A percentile compares a stretch with the other conserved stretches of the same genome.
Conservation (phyloP, 2,888 invertebrate species). For the Pinctada fucata region DNA sequence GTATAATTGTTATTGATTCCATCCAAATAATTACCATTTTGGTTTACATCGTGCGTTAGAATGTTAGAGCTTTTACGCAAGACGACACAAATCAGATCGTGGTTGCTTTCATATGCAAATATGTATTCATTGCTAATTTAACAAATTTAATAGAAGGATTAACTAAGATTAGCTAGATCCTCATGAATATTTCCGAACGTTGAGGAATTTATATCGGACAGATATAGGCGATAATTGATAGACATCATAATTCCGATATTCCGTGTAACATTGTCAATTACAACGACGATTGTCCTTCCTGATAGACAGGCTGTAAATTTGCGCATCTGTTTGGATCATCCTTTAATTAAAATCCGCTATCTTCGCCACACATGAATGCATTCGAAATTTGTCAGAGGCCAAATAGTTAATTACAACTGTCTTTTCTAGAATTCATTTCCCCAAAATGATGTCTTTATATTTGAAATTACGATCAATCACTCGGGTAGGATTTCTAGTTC, state of each 20-base stretch:
- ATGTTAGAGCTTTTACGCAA: background rate
- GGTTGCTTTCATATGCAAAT: background rate
- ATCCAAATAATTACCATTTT: too few relatives aligned
- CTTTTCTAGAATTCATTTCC: constrained; percentile 1
- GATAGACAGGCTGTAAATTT: constrained; percentile 39
- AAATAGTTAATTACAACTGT: constrained; percentile 22
- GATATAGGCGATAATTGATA: constrained; percentile 29
- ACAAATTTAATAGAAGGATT: constrained; percentile 20
- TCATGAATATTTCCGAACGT: constrained; percentile 28
- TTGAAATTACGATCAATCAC: background rate
- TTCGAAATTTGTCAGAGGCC: constrained; percentile 25
- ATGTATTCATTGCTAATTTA: constrained; percentile 25
- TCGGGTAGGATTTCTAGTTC: background rate
- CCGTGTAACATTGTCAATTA: constrained; percentile 10
- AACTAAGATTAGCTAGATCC: background rate
- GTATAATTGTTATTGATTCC: too few relatives aligned
- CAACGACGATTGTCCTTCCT: constrained; percentile 17
- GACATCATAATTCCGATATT: constrained; percentile 10
- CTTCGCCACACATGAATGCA: constrained; percentile 35
- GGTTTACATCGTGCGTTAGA: background rate
- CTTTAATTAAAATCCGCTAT: constrained; percentile 42
- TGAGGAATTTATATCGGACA: constrained; percentile 9
- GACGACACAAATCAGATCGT: background rate
- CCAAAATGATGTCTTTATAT: background rate
- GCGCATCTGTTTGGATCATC: constrained; percentile 40